Conservation (phyloP, 2,888 invertebrate species). For the Cyrtodaria siliqua region DNA sequence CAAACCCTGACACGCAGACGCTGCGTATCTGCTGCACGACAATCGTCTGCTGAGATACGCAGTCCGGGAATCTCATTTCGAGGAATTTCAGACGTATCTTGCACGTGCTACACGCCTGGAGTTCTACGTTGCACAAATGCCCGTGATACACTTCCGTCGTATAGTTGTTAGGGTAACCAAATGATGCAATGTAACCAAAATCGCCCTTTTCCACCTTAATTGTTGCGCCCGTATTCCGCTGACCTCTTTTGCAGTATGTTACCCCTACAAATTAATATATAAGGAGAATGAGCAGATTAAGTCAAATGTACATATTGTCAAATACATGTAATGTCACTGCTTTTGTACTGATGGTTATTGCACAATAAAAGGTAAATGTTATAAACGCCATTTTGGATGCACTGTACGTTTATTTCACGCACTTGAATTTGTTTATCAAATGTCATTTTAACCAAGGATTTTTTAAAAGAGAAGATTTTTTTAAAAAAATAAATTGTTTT, state of each 20-base stretch:
- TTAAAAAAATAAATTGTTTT: too few relatives aligned
- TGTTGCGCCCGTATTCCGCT: slow-evolving; percentile 49
- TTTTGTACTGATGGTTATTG: background rate
- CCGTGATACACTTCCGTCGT: slow-evolving; percentile 66
- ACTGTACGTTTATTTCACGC: too few relatives aligned
- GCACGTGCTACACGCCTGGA: slow-evolving; percentile 80
- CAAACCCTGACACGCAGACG: slow-evolving; percentile 76
- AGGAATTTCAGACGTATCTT: slow-evolving; percentile 73
- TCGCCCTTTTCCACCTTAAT: slow-evolving; percentile 76
- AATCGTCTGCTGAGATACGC: slow-evolving; percentile 55
- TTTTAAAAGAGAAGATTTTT: too few relatives aligned
- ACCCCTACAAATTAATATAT: too few relatives aligned
- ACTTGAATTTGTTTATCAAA: too few relatives aligned
- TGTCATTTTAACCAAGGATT: too few relatives aligned
- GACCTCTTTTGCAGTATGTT: slow-evolving; percentile 62
- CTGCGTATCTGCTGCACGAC: slow-evolving; percentile 52
- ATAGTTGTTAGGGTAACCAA: slow-evolving; percentile 71
- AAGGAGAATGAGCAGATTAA: slow-evolving; percentile 12
- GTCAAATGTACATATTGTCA: background rate
- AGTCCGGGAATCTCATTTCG: slow-evolving; percentile 73
- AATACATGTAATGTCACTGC: background rate
- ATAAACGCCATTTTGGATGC: too few relatives aligned
- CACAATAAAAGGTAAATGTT: too few relatives aligned
- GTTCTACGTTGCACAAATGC: slow-evolving; percentile 76
- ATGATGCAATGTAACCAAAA: slow-evolving; percentile 72